Evolutionary conservation across 2,113 vertebrate species (phyloP).

Genomic region (Zapus hudsonius): DNA sequence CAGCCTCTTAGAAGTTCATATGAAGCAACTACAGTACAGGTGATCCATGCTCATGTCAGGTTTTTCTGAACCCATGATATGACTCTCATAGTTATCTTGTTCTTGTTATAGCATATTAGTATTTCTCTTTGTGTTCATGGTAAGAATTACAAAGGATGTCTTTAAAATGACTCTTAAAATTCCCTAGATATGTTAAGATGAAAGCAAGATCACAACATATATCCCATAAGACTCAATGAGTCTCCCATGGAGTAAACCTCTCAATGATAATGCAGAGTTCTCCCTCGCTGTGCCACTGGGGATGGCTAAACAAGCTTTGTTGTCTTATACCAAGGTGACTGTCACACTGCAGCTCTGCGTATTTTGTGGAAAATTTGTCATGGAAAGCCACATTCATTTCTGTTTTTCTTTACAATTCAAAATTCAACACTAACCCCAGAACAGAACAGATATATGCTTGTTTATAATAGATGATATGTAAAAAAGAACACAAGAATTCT

Average conservation of each 20-base stretch:
- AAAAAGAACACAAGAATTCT: background rate
- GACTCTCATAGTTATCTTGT: background rate
- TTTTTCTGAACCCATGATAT: background rate
- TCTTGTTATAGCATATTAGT: slow-evolving; percentile 21
- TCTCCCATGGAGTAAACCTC: slow-evolving; percentile 18
- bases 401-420: slow-evolving; percentile 49
- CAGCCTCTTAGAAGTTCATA: background rate
- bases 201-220: slow-evolving; percentile 4
- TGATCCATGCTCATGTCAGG: background rate
- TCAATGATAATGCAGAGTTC: background rate
- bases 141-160: background rate
- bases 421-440: slow-evolving; percentile 53
- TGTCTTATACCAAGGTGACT: slow-evolving; percentile 56
- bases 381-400: slow-evolving; percentile 36
- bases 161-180: slow-evolving; percentile 22
- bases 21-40: background rate
- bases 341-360: background rate
- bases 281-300: background rate
- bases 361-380: slow-evolving; percentile 63
- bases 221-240: background rate
- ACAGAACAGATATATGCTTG: background rate
- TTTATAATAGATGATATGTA: slow-evolving; percentile 54
- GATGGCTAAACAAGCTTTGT: slow-evolving; percentile 44
- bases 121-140: background rate
- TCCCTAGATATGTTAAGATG: background rate